phyloP scores from a whole-genome alignment of 2,797 vertebrate species.

The Leptodactylus fallax region DNA sequence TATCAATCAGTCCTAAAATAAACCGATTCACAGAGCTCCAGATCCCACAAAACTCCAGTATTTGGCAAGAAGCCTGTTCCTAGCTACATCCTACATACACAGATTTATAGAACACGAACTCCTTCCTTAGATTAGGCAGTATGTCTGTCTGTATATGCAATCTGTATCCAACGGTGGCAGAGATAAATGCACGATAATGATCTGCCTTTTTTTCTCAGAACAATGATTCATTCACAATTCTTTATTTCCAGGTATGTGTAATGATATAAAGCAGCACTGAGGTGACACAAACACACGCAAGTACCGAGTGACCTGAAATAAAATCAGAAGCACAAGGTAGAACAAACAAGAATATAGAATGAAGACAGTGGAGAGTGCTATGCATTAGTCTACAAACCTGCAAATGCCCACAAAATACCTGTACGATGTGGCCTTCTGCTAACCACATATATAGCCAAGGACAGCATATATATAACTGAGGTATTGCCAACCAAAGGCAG shows the following conservation, averaged over 20 bases:
- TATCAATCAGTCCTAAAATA: constrained; percentile 60
- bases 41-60: constrained; percentile 34
- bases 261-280: not conserved
- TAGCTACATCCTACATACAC: constrained; percentile 33
- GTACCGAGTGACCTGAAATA: too few species aligned
- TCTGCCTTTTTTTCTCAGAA: not conserved
- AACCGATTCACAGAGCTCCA: constrained; percentile 34
- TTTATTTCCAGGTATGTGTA: not conserved
- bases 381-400: too few species aligned
- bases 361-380: too few species aligned
- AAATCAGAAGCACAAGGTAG: too few species aligned
- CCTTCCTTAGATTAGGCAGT: not conserved
- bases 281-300: not conserved
- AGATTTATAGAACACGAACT: constrained; percentile 14
- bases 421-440: too few species aligned
- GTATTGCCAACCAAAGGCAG: too few species aligned
- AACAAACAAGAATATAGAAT: too few species aligned
- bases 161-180: not conserved
- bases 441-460: too few species aligned
- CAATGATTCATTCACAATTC: not conserved
- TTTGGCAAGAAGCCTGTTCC: constrained; percentile 25
- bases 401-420: too few species aligned
- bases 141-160: constrained; percentile 1
- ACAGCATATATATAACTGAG: too few species aligned
- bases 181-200: not conserved